Base-by-base conservation (phyloP, 2,888 invertebrate genomes). In the Ernsta delagoae region DNA sequence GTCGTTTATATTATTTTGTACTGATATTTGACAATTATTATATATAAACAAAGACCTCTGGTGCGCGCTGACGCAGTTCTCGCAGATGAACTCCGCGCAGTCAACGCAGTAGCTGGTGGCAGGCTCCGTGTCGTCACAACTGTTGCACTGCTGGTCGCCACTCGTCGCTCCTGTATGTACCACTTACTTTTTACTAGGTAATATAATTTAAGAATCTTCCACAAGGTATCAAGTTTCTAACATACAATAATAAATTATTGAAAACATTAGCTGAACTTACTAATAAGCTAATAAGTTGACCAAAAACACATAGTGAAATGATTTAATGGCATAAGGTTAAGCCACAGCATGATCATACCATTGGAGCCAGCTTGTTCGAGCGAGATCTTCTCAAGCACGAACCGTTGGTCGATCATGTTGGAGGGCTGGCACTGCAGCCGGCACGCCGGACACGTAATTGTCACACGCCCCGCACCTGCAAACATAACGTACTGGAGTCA, bases 61-160 rank as follows among this genome's bases (percentile, higher is more conserved):
- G 94, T 98, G 98, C 61, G 98, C 98, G 90, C 96, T 95, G 72
- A 97, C 97, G 90, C 98, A 98, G 88, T 95, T 97, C 85, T 97
- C 97, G 91, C 98, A 98, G 80, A 98, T 97, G 92, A 97, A 98
- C 90, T 98, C 98, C 0, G 96, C 95, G 88, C 98, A 98, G 84
- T 98, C 97, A 9, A 96, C 96, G 90, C 98, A 98, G 96, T 97
- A 98, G 80, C 96, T 96, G 69, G 97, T 96, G 70, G 98, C 98
- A 16, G 95, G 94, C 73, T 96, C 96, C 75, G 96, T 96, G 82
- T 98, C 98, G 75, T 96, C 97, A 88, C 98, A 98, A 85, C 97
- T 97, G 80, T 97, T 98, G 89, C 98, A 98, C 79, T 81, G 89
- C 83, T 85, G 90, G 79, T 83, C 93, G 84, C 84, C 87, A 74